Percentiles rank a stretch among this genome's conserved stretches.
Evolutionary conservation across 2,797 vertebrate genomes (phyloP).

Genomic region (Geotrypetes seraphini): DNA sequence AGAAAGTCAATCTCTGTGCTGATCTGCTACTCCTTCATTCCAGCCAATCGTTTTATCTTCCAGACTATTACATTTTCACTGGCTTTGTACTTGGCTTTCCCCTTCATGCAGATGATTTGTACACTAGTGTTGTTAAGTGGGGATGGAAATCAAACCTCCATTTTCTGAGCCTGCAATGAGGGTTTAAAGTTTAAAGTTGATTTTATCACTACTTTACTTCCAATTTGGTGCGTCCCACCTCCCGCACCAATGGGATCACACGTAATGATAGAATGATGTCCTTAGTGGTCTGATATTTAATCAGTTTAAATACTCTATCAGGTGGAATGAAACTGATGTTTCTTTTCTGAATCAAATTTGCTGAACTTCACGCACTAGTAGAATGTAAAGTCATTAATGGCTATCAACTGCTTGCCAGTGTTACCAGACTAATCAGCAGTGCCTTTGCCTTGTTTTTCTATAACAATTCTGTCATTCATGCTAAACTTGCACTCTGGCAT

Average conservation of each 20-base stretch:
- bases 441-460: no score
- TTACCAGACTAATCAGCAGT: no score
- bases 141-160: conserved; percentile 88
- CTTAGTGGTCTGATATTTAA: conserved; percentile 97
- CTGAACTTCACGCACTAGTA: no score
- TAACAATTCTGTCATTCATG: no score
- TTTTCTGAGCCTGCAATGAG: conserved; percentile 95
- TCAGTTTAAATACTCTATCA: no score
- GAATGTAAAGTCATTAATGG: no score
- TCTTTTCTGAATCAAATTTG: no score
- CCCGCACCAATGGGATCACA: conserved; percentile 91
- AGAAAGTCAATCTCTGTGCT: conserved; percentile 93
- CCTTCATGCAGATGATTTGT: conserved; percentile 99
- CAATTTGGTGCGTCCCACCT: conserved; percentile 94
- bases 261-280: conserved; percentile 97
- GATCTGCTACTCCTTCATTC: conserved; percentile 98
- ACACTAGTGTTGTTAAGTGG: conserved; percentile 96
- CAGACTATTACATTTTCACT: conserved; percentile 98
- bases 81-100: conserved; percentile 98
- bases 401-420: no score
- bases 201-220: conserved; percentile 99
- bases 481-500: no score
- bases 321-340: no score
- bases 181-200: conserved; percentile 99
- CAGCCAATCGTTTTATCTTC: conserved; percentile 98